Base-by-base conservation (phyloP, 2,113 vertebrate genomes). In the Cavia aperea region DNA sequence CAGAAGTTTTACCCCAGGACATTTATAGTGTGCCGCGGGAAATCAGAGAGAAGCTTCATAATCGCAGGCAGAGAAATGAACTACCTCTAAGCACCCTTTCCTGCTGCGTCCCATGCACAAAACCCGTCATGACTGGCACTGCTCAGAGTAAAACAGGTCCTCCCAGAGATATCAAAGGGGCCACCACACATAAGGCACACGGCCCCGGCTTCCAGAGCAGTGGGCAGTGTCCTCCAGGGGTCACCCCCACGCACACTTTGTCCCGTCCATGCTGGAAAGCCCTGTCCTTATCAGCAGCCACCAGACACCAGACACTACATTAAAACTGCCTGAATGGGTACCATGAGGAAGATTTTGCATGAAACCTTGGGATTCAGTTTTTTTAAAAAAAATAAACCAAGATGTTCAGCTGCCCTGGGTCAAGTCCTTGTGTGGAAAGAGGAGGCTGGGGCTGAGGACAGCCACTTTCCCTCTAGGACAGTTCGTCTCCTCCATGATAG, bases 381-480 rank as follows among this genome's bases (percentile, higher is more conserved):
- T 46, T 46, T 15, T 26, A 54, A n/a, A 54, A n/a, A 54, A 66
- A 66, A 66, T 79, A 83, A 68, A 81, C 56, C 49, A 23, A 31
- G 18, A 11, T 4, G 5, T 1, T 15, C 0, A 1, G n/a, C 15
- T 33, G 11, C 54, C 46, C 24, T 8, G 56, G 65, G 85, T 16
- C 81, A 5, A 3, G 1, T 81, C 54, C 36, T 56, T 16, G 1
- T 5, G 2, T 29, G 56, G 18, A 4, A 7, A 75, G 5, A 6
- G 33, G 19, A 43, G 46, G 39, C 62, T 23, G 31, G 78, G 58
- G 31, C 5, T 54, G n/a, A 11, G 51, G 23, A 18, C 26, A 5
- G 46, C 18, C 3, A 5, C 21, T 26, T 39, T 15, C 54, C 2
- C 0, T 1, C 1, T 0, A 0, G 33, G 43, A 21, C 14, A 4